Conservation (phyloP, 2,888 invertebrate genomes). For the Aphrophora alni region DNA sequence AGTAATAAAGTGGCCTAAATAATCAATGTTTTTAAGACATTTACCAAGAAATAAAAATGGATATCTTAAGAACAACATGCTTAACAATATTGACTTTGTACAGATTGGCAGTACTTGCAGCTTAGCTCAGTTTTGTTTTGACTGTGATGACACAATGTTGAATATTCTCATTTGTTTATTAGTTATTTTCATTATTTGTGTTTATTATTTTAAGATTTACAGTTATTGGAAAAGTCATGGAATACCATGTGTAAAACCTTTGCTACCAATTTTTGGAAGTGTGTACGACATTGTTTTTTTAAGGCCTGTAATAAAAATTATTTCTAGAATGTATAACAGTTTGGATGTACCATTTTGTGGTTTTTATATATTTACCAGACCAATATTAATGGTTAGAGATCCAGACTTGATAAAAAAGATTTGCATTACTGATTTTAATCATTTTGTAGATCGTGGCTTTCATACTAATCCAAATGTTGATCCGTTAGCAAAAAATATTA, state of each 20-base stretch:
- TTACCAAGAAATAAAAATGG: too few species aligned
- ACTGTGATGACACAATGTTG: not conserved
- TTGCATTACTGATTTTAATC: not conserved
- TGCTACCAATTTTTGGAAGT: not conserved
- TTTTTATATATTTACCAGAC: not conserved
- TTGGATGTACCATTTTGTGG: not conserved
- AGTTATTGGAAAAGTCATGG: not conserved
- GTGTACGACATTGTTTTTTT: not conserved
- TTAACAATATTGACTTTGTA: too few species aligned
- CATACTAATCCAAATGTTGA: not conserved
- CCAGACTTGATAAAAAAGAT: not conserved
- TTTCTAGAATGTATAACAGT: not conserved
- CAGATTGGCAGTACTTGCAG: too few species aligned
- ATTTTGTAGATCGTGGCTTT: not conserved
- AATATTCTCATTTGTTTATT: not conserved
- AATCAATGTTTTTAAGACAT: too few species aligned
- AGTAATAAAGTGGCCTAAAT: too few species aligned
- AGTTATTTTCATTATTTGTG: not conserved
- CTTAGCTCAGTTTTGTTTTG: too few species aligned
- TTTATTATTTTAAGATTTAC: not conserved
- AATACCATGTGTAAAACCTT: not conserved
- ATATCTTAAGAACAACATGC: too few species aligned
- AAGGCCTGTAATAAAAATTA: not conserved
- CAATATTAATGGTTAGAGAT: not conserved
- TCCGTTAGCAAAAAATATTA: not conserved